These are phyloP conservation scores for Rostratula benghalensis DNA, from an alignment of 2,113 vertebrate species.

Conservation along the genomic window DNA sequence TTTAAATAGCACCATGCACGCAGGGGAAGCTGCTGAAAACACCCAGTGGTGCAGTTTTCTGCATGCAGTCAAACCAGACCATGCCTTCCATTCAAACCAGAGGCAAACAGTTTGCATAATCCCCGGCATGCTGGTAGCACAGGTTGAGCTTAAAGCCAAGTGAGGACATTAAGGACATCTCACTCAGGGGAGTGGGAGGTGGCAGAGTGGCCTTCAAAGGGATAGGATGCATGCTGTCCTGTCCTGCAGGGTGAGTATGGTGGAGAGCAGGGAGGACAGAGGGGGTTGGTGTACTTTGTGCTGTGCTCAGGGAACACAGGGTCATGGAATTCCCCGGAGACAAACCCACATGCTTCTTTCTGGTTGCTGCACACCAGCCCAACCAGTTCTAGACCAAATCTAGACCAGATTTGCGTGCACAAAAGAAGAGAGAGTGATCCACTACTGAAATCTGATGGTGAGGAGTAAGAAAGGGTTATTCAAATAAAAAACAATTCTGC, in stretches of 20 bases:
- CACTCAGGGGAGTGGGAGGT: not conserved
- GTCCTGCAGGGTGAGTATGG: not conserved
- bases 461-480: not conserved
- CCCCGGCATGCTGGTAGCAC: accelerated
- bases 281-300: accelerated
- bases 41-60: not conserved
- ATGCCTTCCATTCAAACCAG: not conserved
- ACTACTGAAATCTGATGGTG: not conserved
- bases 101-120: not conserved
- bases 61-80: not conserved
- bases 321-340: not conserved
- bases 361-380: not conserved
- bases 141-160: not conserved
- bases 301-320: not conserved
- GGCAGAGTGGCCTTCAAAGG: not conserved
- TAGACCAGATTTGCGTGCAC: not conserved
- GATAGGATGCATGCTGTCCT: too few relatives aligned
- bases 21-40: not conserved
- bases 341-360: accelerated
- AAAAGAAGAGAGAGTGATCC: not conserved
- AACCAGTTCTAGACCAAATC: not conserved
- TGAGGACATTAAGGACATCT: accelerated
- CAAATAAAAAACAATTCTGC: not conserved
- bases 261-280: not conserved
- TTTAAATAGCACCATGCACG: not conserved